Base-by-base conservation (phyloP, 2,113 vertebrate genomes). In the Pseudorectes ferrugineus region DNA sequence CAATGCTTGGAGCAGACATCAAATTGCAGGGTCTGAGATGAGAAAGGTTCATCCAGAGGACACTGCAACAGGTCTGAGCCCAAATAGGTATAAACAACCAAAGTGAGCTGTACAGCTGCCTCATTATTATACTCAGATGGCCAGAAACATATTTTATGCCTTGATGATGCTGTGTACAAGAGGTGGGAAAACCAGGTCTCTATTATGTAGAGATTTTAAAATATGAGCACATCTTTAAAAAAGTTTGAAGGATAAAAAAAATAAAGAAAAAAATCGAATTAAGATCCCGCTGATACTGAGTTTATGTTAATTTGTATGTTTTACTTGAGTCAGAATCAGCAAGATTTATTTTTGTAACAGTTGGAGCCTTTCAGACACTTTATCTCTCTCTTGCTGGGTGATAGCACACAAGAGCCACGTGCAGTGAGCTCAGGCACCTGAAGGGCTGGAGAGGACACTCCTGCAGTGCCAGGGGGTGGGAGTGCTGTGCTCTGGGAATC, bases 81-180 rank as follows among this genome's bases (percentile, higher is more conserved):
- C 79, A 95, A 79, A 89, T 76, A 95, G 95, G 94, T 93, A 96
- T 88, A 95, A 97, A 93, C 91, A 95, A 88, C 63, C n/a, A 54
- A 77, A 93, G 89, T 48, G 70, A 96, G 91, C 89, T 70, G 54
- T 77, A 76, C 96, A 96, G 92, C 92, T 92, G 96, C 78, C 63
- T 92, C 82, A 29, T 96, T 97, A 95, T 96, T 96, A 88, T 38
- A 89, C 95, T 95, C 96, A 96, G 89, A 94, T 95, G 96, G 71
- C 79, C 91, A 95, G 90, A 92, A 96, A 88, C 19, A 40, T 75
- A 89, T 61, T 90, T 92, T 92, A 46, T 88, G 51, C 65, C 79
- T 67, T 48, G 18, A 95, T 43, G 72, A 90, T 52, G 51, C 45
- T 84, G 23, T 15, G 36, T 74, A 45, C 40, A 78, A 94, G 45